Base-by-base conservation (phyloP, 2,797 vertebrate species). In the Phataginus tricuspis region DNA sequence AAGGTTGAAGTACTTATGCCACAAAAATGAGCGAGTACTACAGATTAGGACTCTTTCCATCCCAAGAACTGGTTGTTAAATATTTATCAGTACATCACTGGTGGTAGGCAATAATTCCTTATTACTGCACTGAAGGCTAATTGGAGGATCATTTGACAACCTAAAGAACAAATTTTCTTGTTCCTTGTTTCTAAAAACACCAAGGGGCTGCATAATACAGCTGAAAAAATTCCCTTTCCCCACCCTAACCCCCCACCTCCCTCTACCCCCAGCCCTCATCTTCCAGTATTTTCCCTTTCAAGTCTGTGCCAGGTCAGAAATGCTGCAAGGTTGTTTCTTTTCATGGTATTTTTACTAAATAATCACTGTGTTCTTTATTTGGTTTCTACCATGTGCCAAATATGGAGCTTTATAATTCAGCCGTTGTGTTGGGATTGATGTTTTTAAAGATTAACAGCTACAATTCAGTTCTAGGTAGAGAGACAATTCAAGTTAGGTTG, bases 241-340 rank as follows among this genome's bases (percentile, higher is more conserved):
- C 18, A 53, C 59, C 42, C 7, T 12, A 18, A 3, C 13, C 13
- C 10, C 11, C 25, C n/a, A 31, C 39, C 19, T 21, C 16, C 9
- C 3, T 31, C 7, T 10, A 2, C 31, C 55, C 13, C 2, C 8
- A 68, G 21, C 1, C 5, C 79, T 96, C 77, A 90, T 88, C 96
- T 96, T 97, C 90, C 92, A 97, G 93, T 89, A 27, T 75, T 69
- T 61, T 86, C 79, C 88, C 49, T 93, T 90, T 88, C 53, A 34
- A 64, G 77, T 3, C 0, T 92, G 18, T n/a, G 5, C 34, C 25
- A 89, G 59, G 6, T 94, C 72, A 84, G 0, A 96, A 93, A 78
- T 94, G 49, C 77, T 97, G 79, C 16, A 90, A 49, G 23, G 45
- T 90, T 66, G 16, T 34, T 80, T 69, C 15, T 59, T 10, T 84